Percentiles rank a stretch among this genome's conserved stretches.
phyloP scores from a whole-genome alignment of 2,797 vertebrate genomes.

The Amphiprion clarkii region DNA sequence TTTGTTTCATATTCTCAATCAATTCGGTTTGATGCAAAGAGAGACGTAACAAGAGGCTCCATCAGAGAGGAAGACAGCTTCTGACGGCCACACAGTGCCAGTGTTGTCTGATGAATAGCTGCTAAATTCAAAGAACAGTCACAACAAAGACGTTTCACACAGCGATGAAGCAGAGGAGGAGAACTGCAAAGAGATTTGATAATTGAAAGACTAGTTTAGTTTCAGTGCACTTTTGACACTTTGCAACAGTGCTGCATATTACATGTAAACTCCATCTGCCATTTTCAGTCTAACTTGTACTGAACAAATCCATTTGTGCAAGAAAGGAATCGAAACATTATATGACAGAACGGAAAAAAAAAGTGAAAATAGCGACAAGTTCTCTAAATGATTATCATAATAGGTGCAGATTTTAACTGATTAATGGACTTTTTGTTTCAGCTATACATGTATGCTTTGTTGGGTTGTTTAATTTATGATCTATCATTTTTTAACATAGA shows the following conservation, averaged over 20 bases:
- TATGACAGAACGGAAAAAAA: not conserved
- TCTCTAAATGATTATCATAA: too few species aligned
- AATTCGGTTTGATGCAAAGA: constrained; percentile 31
- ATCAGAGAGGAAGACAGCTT: constrained; percentile 16
- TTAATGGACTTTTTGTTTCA: too few species aligned
- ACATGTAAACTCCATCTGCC: not conserved
- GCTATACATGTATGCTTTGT: too few species aligned
- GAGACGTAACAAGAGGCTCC: constrained; percentile 14
- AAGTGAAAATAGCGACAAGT: too few species aligned
- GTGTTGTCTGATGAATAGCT: constrained; percentile 21
- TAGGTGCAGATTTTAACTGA: too few species aligned
- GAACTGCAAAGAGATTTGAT: constrained; percentile 22
- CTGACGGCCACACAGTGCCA: constrained; percentile 14
- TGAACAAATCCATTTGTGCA: not conserved
- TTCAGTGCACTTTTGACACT: constrained; percentile 5
- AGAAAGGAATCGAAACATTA: not conserved
- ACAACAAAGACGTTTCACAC: constrained; percentile 5
- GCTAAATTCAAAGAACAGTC: constrained; percentile 21
- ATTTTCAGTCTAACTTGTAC: not conserved
- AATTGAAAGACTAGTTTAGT: constrained; percentile 21
- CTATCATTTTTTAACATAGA: too few species aligned
- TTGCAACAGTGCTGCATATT: not conserved
- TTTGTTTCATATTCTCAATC: constrained; percentile 47
- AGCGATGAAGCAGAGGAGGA: constrained; percentile 13
- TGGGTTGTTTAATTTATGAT: too few species aligned